Base-by-base conservation (phyloP, 1,140 invertebrate genomes). In the Apis florea region DNA sequence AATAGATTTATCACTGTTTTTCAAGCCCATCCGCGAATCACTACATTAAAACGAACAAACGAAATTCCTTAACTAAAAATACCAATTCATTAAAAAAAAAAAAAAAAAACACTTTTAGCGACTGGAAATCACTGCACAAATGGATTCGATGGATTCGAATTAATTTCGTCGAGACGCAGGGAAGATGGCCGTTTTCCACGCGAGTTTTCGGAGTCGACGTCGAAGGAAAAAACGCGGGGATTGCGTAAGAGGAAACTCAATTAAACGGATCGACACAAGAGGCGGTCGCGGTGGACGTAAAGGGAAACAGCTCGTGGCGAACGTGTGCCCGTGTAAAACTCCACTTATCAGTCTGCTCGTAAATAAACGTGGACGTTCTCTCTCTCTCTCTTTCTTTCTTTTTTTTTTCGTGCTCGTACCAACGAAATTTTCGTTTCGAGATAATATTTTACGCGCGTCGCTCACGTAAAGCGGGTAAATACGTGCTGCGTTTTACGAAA, bases 201-300 rank as follows among this genome's bases (percentile, higher is more conserved):
- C 53, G n/a, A 19, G 21, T 64, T 51, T 53, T 47, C 17, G 3
- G 56, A 51, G 58, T n/a, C 26, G 26, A 31, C n/a, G 19, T 13
- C 47, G 47, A 15, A 13, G 21, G 26, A 26, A 24, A 63, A 74
- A 63, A 51, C 58, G 24, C 19, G 4, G 24, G 58, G 10, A 5
- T 63, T 31, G 72, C 72, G 72, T 63, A 74, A 74, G 72, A 63
- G 58, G 24, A 51, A 61, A 74, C 58, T 63, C 58, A 26, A 74
- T 74, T 74, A 51, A 61, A 11, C 64, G 64, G 21, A 19, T n/a
- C 63, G 31, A 40, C 31, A n/a, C 24, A 51, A 21, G 21, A 47
- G 66, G 21, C 47, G 47, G n/a, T 17, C n/a, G 13, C 6, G 56
- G 40, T 19, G 24, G 24, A 26, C 31, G 72, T 58, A 53, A 54